Conservation (phyloP, 30 jellyfish, hydroid and myxozoan species). For the Aurelia aurita complex sp. Pacific region DNA sequence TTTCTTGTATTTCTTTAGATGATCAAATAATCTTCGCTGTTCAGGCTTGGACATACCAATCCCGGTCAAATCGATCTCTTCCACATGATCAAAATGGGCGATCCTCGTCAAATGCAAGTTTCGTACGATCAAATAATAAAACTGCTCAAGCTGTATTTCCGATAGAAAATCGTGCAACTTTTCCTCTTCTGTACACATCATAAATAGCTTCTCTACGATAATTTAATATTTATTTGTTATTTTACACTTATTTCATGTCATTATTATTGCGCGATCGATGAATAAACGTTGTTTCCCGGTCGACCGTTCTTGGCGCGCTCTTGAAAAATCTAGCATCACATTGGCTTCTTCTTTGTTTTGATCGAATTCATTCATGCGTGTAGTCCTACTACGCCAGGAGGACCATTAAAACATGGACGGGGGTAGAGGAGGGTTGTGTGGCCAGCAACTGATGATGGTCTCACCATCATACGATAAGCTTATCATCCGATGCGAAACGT, state of each 20-base stretch:
- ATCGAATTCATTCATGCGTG: slow-evolving; percentile 69
- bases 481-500: no score
- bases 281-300: not conserved
- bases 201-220: not conserved
- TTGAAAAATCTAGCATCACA: slow-evolving; percentile 5
- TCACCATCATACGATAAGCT: no score
- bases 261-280: not conserved
- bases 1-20: slow-evolving; percentile 65
- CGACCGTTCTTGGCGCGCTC: slow-evolving; percentile 9
- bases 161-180: slow-evolving; percentile 63
- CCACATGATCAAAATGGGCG: slow-evolving; percentile 88
- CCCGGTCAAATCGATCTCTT: slow-evolving; percentile 75
- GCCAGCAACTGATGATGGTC: no score
- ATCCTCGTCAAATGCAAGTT: slow-evolving; percentile 85
- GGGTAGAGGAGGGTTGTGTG: no score
- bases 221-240: not conserved
- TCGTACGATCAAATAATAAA: slow-evolving; percentile 39
- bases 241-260: not conserved
- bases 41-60: slow-evolving; percentile 97
- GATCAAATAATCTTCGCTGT: slow-evolving; percentile 82
- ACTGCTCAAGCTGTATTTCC: slow-evolving; percentile 90
- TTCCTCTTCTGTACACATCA: slow-evolving; percentile 70
- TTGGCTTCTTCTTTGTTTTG: slow-evolving; percentile 41
- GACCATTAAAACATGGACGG: no score
- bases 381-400: not conserved